Percentiles rank a stretch among this genome's conserved stretches.
Evolutionary conservation across 2,797 vertebrate species (phyloP).

Genomic region (Lutjanus campechanus): DNA sequence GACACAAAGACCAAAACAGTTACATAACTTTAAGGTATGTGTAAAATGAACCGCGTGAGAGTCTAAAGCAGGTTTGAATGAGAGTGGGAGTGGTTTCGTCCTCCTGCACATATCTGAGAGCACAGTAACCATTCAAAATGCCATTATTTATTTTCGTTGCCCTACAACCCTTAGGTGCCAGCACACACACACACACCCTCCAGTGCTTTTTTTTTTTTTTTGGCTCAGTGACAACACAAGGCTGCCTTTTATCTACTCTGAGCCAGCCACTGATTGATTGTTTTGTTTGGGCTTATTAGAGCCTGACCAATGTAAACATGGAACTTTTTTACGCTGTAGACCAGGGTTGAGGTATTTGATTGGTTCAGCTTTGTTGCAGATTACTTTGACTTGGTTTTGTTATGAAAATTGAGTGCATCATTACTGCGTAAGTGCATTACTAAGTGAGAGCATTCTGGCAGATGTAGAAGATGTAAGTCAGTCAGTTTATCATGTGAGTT

Average conservation of each 20-base stretch:
- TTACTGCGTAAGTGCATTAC: neutral
- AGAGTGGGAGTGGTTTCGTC: conserved; percentile 65
- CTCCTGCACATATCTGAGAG: conserved; percentile 47
- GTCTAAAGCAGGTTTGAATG: conserved; percentile 60
- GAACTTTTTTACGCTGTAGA: conserved; percentile 35
- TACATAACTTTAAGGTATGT: conserved; percentile 73
- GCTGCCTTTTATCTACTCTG: conserved; percentile 62
- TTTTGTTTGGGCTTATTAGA: conserved; percentile 63
- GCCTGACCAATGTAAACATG: conserved; percentile 57
- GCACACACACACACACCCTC: conserved; percentile 50
- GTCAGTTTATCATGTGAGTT: conserved; percentile 13
- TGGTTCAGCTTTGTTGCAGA: conserved; percentile 14
- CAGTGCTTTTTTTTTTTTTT: conserved; percentile 62
- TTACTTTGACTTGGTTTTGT: conserved; percentile 32
- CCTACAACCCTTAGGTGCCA: conserved; percentile 42
- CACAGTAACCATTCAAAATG: conserved; percentile 50
- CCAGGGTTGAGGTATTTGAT: conserved; percentile 33
- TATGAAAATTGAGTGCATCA: conserved; percentile 21
- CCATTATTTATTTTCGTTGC: conserved; percentile 69
- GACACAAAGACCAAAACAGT: conserved; percentile 62
- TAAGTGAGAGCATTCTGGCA: conserved; percentile 4
- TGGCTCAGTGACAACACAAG: conserved; percentile 57
- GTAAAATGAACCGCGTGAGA: conserved; percentile 81
- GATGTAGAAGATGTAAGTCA: neutral
- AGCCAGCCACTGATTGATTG: conserved; percentile 66